Percentiles rank a stretch among this genome's conserved stretches.
These are phyloP conservation scores for Dichetophora obliterata DNA, from an alignment of 2,888 invertebrate species.

Conservation along the genomic window DNA sequence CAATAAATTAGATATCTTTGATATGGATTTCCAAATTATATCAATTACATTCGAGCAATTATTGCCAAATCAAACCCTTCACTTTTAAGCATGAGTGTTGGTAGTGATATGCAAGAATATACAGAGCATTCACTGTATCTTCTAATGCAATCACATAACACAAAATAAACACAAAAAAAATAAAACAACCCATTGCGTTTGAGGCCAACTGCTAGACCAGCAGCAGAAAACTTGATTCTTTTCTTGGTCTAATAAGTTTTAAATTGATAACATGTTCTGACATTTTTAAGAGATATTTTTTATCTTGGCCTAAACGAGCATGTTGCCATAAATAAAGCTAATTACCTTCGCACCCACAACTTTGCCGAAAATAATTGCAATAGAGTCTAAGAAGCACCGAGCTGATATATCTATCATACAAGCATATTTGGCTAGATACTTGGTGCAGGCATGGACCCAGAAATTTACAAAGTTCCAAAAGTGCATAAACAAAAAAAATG, in stretches of 20 bases:
- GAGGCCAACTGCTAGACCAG: not conserved
- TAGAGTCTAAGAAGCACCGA: not conserved
- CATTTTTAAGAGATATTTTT: conserved; percentile 10
- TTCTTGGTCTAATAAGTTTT: not conserved
- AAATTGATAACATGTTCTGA: conserved; percentile 8
- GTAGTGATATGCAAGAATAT: not conserved
- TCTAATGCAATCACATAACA: not conserved
- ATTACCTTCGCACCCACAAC: conserved; percentile 29
- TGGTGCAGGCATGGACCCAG: not conserved
- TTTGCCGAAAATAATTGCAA: not conserved
- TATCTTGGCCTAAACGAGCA: not conserved
- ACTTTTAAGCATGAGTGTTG: not conserved
- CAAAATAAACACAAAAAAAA: not conserved
- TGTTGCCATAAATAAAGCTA: conserved; percentile 26
- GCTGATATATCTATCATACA: not conserved
- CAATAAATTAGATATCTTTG: conserved; percentile 9
- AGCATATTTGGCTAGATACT: not conserved
- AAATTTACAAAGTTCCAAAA: not conserved
- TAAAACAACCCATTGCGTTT: not conserved
- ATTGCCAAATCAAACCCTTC: conserved; percentile 15
- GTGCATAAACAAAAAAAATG: not conserved
- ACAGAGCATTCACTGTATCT: not conserved
- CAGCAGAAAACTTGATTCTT: not conserved
- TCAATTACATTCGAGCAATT: conserved; percentile 14
- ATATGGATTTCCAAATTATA: conserved; percentile 28